phyloP scores from a whole-genome alignment of 2,797 vertebrate species.

The Acrossocheilus wenchowensis region DNA sequence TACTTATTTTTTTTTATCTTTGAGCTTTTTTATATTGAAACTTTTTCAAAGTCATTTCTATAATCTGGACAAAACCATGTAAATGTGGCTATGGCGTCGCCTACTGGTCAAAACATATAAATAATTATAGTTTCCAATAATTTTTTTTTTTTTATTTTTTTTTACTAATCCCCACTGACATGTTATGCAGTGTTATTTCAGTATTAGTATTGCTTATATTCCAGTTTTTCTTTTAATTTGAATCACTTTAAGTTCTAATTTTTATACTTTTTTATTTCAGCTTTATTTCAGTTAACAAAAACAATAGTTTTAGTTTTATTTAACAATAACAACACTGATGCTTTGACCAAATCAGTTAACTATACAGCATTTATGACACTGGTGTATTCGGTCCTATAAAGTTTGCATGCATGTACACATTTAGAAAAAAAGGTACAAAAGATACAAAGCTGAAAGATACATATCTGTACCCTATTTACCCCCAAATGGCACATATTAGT shows the following conservation, averaged over 20 bases:
- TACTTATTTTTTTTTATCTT: too few relatives aligned
- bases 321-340: too few relatives aligned
- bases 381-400: too few relatives aligned
- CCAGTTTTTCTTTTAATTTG: too few relatives aligned
- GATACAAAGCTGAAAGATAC: not conserved
- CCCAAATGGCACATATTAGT: not conserved
- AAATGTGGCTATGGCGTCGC: not conserved
- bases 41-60: not conserved
- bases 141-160: too few relatives aligned
- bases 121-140: not conserved
- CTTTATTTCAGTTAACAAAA: too few relatives aligned
- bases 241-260: too few relatives aligned
- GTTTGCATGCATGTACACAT: too few relatives aligned
- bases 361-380: too few relatives aligned
- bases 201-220: not conserved
- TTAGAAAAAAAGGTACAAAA: not conserved
- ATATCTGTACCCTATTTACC: not conserved
- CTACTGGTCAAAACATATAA: not conserved
- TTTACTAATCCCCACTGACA: not conserved
- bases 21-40: not conserved
- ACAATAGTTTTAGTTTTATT: too few relatives aligned
- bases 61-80: not conserved
- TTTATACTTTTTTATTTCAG: too few relatives aligned
- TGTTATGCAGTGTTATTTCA: not conserved
- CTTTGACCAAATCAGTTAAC: too few relatives aligned